phyloP scores from a whole-genome alignment of 1,140 invertebrate genomes.

The Oreohelix idahoensis region DNA sequence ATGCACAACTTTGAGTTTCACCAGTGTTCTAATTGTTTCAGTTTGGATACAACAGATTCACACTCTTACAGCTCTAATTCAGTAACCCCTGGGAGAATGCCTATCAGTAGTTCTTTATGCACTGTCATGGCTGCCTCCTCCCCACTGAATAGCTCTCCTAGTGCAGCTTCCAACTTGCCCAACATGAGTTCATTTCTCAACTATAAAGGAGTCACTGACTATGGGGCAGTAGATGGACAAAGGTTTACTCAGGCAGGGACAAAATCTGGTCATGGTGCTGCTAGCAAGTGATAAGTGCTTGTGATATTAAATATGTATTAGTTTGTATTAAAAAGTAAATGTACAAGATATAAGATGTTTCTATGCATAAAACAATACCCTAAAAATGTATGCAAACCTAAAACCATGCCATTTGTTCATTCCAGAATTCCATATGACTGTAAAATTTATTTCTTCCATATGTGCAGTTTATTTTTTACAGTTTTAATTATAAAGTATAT shows the following conservation, averaged over 20 bases:
- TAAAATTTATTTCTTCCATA: no score
- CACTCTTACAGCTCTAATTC: not conserved
- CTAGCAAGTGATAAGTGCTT: constrained; percentile 1
- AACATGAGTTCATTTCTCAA: not conserved
- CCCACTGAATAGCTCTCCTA: not conserved
- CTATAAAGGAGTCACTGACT: not conserved
- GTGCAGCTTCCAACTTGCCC: not conserved
- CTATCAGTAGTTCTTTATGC: not conserved
- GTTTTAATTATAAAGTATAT: no score
- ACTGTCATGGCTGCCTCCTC: not conserved
- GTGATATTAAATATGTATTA: not conserved
- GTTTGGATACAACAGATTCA: not conserved
- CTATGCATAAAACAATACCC: no score
- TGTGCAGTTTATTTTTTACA: no score
- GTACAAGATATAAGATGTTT: no score
- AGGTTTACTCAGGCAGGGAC: not conserved
- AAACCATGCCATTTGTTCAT: no score
- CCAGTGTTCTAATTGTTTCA: not conserved
- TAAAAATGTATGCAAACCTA: no score
- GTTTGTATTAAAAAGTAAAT: not conserved
- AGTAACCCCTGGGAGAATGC: not conserved
- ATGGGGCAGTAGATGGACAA: not conserved
- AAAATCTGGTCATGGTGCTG: not conserved
- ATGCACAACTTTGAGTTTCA: no score
- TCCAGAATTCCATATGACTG: no score